Base-by-base conservation (phyloP, 2,888 invertebrate genomes). In the Drosophila prolongata region DNA sequence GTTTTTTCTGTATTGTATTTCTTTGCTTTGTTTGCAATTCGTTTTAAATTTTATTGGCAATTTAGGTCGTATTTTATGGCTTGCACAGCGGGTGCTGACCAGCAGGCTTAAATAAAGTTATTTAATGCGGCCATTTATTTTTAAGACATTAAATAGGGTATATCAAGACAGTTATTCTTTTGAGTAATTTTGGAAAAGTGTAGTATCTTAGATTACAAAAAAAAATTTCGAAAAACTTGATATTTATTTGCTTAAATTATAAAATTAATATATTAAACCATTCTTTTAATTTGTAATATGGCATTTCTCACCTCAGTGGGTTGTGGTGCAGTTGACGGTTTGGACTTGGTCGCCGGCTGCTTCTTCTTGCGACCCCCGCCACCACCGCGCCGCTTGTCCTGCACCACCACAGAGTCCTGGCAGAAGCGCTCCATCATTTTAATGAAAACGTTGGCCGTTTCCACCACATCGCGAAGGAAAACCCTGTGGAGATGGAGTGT, bases 361-460 rank as follows among this genome's bases (percentile, higher is more conserved):
- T 85, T 89, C 61, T 78, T 78, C 70, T 82, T 90, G 46, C 77
- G 82, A 49, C 52, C 56, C 10, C 54, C 70, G 19, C 81, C 67
- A 27, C 71, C 74, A 3, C 72, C 71, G 3, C 84, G 79, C 19
- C 87, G 87, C 47, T 89, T 95, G 90, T 95, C 95, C 89, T 96
- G 96, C 5, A 97, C 95, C 11, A 98, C 93, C 40, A 96, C 92
- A 5, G 94, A 93, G 68, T 92, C 91, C 92, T 94, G 94, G 89
- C 95, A 95, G 88, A 94, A 95, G 83, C 93, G 93, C 87, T 98
- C 97, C 90, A 99, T 93, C 95, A 98, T 96, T 94, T 97, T 98
- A 68, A 98, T 91, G 91, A 98, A 98, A 69, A 98, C 93, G 92
- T 99, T 98, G 44, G 96, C 95, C 0, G 98, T 97, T 92, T 98